Base-by-base conservation (phyloP, 1,140 invertebrate species). In the Olivierus martensii region DNA sequence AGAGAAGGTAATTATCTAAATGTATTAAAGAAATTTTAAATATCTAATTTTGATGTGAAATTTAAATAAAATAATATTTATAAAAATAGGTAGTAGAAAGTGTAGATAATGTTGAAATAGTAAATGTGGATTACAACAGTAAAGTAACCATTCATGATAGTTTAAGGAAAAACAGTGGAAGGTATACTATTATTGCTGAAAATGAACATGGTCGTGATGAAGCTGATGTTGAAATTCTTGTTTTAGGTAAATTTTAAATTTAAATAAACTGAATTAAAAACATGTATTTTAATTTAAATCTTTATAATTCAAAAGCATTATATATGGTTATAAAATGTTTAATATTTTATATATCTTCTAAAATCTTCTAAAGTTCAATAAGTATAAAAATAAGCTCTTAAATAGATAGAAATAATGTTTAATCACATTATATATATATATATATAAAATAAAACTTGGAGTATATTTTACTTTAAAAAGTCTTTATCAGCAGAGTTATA, bases 51-150 rank as follows among this genome's bases (percentile, higher is more conserved):
- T n/a, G n/a, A n/a, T n/a, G n/a, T n/a, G n/a, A 50, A 37, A 12
- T 17, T 50, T 18, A 17, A 11, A 17, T 1, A 12, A 12, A 35
- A 7, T 51, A 19, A 22, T 12, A 47, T 37, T 44, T 28, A 34
- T 41, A 36, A 15, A 22, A 37, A n/a, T 10, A 57, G 56, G 22
- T 48, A 38, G 44, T 57, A 7, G 52, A 57, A 52, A 57, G 12
- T 35, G 49, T 49, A 12, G 56, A 81, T 63, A 77, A 75, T 19
- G 77, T 86, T 2, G 77, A 76, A 38, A 84, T 92, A 62, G 85
- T 88, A 62, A 87, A 81, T 64, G 78, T 81, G 0, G 84, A 90
- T 39, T 90, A 92, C 70, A 87, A 83, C 66, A 89, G 86, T 1
- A 92, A 91, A 69, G 67, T 93, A 46, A 80, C 82, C 18, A 81